Base-by-base conservation (phyloP, 2,888 invertebrate genomes). In the Pollenia labialis region DNA sequence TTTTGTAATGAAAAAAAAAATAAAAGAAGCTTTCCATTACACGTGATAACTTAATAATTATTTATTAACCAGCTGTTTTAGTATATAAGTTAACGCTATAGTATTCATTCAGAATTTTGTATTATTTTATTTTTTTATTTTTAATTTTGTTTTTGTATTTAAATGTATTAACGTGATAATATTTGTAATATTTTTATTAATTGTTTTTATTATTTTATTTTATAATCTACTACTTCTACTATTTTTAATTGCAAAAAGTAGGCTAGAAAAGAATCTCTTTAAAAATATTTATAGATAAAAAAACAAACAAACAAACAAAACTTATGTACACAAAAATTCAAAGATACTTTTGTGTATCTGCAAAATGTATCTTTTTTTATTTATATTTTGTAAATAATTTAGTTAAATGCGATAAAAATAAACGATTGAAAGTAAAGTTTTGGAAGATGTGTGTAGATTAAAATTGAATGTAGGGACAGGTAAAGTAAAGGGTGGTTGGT, bases 21-120 rank as follows among this genome's bases (percentile, higher is more conserved):
- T 18, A 75, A 50, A 88, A 90, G 81, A 91, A 91, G 91, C 91
- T 92, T 91, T 91, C 91, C 92, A 91, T 91, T 90, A 90, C 91
- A 90, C 90, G 92, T 91, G 91, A 91, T 91, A 91, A 89, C 72
- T 85, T 76, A 11, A 84, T 69, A 50, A 80, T 81, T 83, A 81
- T 81, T 83, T 84, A 77, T 83, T 68, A 82, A 71, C 9, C 56
- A 60, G 46, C 18, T 79, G 52, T 74, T 69, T 60, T 86, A 82
- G 52, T 69, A 11, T 52, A 54, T 86, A 86, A 86, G 80, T 75
- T 74, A 64, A 66, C 77, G 48, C 46, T 46, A 68, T 54, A 83
- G 86, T 86, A 83, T 86, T 86, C 58, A 75, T 62, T 42, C 8
- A 75, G 4, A n/a, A 14, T 46, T 62, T 60, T 60, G 40, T 16